Evolutionary conservation across 92 coral and sea anemone genomes (phyloP), one percentile per base, ranked within the genome.

Genomic region (Anthopleura xanthogrammica): DNA sequence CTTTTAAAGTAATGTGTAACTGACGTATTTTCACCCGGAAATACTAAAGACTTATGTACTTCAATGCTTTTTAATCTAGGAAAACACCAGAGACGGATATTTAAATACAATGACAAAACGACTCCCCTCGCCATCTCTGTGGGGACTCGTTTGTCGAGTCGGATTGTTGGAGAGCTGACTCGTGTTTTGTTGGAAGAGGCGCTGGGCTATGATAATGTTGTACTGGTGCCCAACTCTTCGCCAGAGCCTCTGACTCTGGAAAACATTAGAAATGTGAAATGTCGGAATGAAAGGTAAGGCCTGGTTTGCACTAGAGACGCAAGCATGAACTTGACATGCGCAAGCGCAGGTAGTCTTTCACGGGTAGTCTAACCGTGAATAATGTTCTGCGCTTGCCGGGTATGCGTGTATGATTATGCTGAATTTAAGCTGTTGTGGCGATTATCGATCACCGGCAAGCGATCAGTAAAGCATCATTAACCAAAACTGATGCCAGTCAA

Each of bases 141-240:
- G 74, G 85, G 90, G 17, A 66, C 54, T 29, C 80, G 86, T 60
- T 48, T 70, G 58, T 85, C 90, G 64, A 92, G 87, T 75, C 88
- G 77, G 24, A 81, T 84, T 6, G 66, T 79, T 60, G 91, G 91
- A 16, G 77, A 87, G 7, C 60, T 92, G 55, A 83, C 86, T 16
- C 81, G 82, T 74, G 87, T 85, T 20, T 75, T 92, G 57, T n/a
- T 92, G 52, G 89, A 87, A 80, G 95, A 92, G 8, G 95, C 84
- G 41, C 93, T 92, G 65, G 95, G 95, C 16, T 92, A 89, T 81
- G 85, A 80, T 23, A 79, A 90, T 60, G 88, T 90, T 11, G 76
- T 20, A 71, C 54, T 89, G 20, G 81, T 83, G 58, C 64, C 60
- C 43, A 50, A 55, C 19, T 57, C 82, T 3, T 72, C 41, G 43